A percentile compares a stretch with the other conserved stretches of the same genome.
These are phyloP conservation scores for Cephus nigrinus DNA, from an alignment of 2,888 invertebrate genomes.

Conservation along the genomic window DNA sequence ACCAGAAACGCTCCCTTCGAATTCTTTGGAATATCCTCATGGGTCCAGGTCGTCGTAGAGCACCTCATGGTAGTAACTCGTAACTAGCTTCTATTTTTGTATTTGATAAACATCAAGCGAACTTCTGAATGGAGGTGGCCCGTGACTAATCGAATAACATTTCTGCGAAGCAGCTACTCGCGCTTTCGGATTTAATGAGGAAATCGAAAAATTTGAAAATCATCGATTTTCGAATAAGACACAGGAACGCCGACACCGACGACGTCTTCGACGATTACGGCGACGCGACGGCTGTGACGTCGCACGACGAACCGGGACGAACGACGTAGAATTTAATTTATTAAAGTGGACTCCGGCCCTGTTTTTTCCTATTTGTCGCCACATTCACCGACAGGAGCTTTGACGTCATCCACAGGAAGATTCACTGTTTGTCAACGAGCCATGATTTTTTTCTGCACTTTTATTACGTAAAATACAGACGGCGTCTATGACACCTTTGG, in stretches of 20 bases:
- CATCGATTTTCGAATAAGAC: not conserved
- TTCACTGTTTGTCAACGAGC: not conserved
- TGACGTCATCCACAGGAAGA: not conserved
- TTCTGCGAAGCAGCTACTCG: slow-evolving; percentile 1
- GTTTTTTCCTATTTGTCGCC: slow-evolving; percentile 1
- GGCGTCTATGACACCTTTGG: not conserved
- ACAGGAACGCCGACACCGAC: not conserved
- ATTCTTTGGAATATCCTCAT: not conserved
- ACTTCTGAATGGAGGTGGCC: slow-evolving; percentile 17
- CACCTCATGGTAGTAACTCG: not conserved
- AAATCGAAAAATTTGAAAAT: not conserved
- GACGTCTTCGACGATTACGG: not conserved
- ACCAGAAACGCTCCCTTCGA: not conserved
- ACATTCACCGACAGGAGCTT: not conserved
- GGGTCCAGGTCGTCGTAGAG: not conserved
- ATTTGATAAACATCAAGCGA: slow-evolving; percentile 14
- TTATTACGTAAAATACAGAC: not conserved
- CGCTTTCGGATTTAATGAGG: not conserved
- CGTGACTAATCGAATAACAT: slow-evolving; percentile 21
- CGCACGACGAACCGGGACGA: not conserved
- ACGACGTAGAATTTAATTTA: not conserved
- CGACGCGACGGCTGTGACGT: not conserved
- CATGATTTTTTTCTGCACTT: not conserved
- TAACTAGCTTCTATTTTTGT: slow-evolving; percentile 19
- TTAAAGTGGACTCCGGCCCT: not conserved